phyloP scores from a whole-genome alignment of 2,113 vertebrate genomes.

The Ariopsis seemanni region DNA sequence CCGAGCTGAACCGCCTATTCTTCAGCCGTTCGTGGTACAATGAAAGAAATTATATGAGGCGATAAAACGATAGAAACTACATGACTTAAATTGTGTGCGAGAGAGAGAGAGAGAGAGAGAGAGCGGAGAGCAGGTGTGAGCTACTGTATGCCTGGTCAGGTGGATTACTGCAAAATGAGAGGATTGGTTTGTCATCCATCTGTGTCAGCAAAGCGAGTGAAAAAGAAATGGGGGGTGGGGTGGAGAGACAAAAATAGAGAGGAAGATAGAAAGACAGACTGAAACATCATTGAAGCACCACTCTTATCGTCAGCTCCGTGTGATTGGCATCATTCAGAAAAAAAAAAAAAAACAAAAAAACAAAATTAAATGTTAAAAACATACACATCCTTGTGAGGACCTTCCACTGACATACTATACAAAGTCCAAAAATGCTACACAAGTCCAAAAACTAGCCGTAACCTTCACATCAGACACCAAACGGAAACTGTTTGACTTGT shows the following conservation, averaged over 20 bases:
- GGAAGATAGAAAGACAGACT: neutral
- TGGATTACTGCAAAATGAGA: slow-evolving; percentile 64
- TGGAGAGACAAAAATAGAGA: slow-evolving; percentile 2
- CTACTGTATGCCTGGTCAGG: slow-evolving; percentile 48
- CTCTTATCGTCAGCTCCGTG: neutral
- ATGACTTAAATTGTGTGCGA: neutral
- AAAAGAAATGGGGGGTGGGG: neutral
- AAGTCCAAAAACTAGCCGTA: neutral
- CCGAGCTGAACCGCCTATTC: neutral
- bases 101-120: neutral
- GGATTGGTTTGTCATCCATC: slow-evolving; percentile 61
- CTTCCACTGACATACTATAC: neutral
- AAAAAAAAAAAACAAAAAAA: neutral
- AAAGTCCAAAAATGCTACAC: neutral
- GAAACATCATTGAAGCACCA: neutral
- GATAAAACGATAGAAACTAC: neutral
- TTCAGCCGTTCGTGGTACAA: neutral
- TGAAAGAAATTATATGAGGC: neutral
- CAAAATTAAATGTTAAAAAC: too few species aligned
- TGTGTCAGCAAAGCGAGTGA: slow-evolving; percentile 55
- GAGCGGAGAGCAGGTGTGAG: slow-evolving; percentile 30
- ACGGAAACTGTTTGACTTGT: too few species aligned
- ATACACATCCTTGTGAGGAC: neutral
- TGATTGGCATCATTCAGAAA: neutral
- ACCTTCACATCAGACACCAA: neutral